Evolutionary conservation across 2,113 vertebrate species (phyloP).

Genomic region (Semnornis frantzii): DNA sequence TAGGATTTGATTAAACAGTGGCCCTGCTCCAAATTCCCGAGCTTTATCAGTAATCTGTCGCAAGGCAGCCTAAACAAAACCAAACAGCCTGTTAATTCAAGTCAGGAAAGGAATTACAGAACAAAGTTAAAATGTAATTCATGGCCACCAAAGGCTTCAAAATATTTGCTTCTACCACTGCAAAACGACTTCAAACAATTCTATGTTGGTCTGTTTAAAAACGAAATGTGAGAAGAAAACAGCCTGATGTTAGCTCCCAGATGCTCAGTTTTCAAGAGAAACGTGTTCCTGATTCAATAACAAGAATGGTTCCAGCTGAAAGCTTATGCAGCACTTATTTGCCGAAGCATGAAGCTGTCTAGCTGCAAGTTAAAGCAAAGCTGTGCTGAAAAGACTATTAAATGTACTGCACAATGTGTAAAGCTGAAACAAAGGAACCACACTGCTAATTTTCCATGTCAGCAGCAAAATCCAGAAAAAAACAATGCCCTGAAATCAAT

Average conservation of each 20-base stretch:
- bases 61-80: slow-evolving; percentile 84
- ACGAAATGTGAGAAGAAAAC: neutral
- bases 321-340: neutral
- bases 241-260: neutral
- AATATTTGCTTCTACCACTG: neutral
- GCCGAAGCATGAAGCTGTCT: too few species aligned
- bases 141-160: neutral
- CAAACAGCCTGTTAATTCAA: neutral
- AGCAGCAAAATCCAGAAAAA: neutral
- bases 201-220: neutral
- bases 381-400: neutral
- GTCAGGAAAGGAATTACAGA: neutral
- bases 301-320: neutral
- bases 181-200: neutral
- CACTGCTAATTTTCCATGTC: neutral
- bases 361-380: neutral
- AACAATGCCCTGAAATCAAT: neutral
- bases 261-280: neutral
- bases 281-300: neutral
- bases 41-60: slow-evolving; percentile 98
- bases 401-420: fast-evolving
- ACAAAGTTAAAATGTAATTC: neutral
- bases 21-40: slow-evolving; percentile 96
- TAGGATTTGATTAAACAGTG: slow-evolving; percentile 97
- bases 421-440: neutral